These are phyloP conservation scores for Delphinus delphis DNA, from an alignment of 2,113 vertebrate species.

Conservation along the genomic window DNA sequence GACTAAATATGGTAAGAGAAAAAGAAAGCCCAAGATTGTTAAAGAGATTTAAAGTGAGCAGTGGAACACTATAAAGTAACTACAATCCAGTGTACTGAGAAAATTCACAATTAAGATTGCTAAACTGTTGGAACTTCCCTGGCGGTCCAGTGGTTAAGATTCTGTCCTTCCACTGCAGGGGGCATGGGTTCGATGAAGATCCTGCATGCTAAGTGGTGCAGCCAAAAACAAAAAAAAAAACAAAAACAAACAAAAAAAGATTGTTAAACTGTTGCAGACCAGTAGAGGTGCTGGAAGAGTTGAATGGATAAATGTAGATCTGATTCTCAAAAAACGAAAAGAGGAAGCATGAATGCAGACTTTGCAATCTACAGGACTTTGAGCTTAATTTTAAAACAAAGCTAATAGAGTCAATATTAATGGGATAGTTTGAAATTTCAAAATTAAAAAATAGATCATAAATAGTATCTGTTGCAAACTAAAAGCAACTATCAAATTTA, in stretches of 20 bases:
- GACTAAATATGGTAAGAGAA: neutral
- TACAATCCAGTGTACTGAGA: neutral
- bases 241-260: neutral
- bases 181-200: too few relatives aligned
- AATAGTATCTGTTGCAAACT: neutral
- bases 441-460: neutral
- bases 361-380: neutral
- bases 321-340: neutral
- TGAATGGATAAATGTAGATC: neutral
- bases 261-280: neutral
- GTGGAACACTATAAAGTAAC: neutral
- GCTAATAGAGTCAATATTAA: neutral
- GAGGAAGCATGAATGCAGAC: neutral
- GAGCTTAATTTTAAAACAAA: neutral
- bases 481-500: neutral
- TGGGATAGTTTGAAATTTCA: neutral
- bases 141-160: too few relatives aligned
- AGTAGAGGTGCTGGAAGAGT: neutral
- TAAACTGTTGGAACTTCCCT: too few relatives aligned
- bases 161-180: too few relatives aligned
- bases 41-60: neutral
- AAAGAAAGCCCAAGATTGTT: neutral
- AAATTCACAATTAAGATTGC: neutral
- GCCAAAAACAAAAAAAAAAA: too few relatives aligned
- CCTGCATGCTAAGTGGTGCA: too few relatives aligned